Percentiles rank a stretch among this genome's conserved stretches.
phyloP scores from a whole-genome alignment of 2,888 invertebrate genomes.

The Nebria brevicollis region DNA sequence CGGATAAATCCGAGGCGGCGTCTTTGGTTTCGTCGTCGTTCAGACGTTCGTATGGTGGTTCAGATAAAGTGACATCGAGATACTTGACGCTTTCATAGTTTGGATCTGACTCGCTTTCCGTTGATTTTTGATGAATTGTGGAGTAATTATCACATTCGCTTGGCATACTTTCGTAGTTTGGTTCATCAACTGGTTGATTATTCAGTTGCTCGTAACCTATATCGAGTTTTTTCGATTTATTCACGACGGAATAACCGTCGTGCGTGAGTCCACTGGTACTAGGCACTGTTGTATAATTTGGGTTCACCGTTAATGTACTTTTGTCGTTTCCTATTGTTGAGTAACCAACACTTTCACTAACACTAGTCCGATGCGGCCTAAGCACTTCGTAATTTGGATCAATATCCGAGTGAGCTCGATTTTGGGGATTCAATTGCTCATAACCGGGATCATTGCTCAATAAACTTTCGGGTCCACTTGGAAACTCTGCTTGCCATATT shows the following conservation, averaged over 20 bases:
- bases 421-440: conserved; percentile 70
- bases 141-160: conserved; percentile 68
- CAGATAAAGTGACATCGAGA: conserved; percentile 68
- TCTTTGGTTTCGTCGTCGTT: conserved; percentile 56
- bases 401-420: conserved; percentile 63
- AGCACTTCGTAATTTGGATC: conserved; percentile 87
- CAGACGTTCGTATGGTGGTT: conserved; percentile 76
- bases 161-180: conserved; percentile 82
- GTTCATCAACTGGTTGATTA: conserved; percentile 68
- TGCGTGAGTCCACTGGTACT: conserved; percentile 48
- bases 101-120: conserved; percentile 80
- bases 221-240: conserved; percentile 62
- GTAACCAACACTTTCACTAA: conserved; percentile 57
- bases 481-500: neutral
- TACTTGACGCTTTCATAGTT: conserved; percentile 87
- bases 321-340: conserved; percentile 54
- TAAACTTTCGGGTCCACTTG: conserved; percentile 67
- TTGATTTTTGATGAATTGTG: conserved; percentile 63
- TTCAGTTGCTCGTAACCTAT: conserved; percentile 67
- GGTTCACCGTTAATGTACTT: conserved; percentile 27
- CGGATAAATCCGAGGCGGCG: conserved; percentile 33
- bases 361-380: conserved; percentile 65
- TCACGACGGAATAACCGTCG: conserved; percentile 68
- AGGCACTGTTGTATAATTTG: conserved; percentile 38
- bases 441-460: conserved; percentile 77